phyloP scores from a whole-genome alignment of 2,888 invertebrate genomes.

The Synergus gifuensis region DNA sequence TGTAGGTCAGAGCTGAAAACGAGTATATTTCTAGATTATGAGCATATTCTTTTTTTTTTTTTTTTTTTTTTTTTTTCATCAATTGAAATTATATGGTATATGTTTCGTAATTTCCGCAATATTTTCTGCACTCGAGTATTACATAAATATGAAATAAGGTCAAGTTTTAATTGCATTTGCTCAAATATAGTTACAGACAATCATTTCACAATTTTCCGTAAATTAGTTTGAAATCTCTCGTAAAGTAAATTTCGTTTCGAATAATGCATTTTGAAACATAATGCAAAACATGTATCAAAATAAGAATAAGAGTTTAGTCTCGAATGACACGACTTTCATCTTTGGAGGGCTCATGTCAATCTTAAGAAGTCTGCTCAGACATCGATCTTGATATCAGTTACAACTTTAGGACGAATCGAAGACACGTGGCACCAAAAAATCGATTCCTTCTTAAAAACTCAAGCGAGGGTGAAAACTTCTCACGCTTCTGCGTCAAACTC shows the following conservation, averaged over 20 bases:
- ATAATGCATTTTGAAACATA: background rate
- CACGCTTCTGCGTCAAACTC: slow-evolving; percentile 53
- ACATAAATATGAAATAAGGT: too few relatives aligned
- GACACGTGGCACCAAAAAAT: slow-evolving; percentile 46
- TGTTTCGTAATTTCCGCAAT: too few relatives aligned
- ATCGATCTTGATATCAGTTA: slow-evolving; percentile 1
- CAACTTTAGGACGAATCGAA: slow-evolving; percentile 28
- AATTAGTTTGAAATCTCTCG: too few relatives aligned
- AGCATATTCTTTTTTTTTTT: background rate
- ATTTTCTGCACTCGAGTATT: too few relatives aligned
- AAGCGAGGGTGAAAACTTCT: slow-evolving; percentile 58
- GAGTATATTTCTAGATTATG: slow-evolving; percentile 20
- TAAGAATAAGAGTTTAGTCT: background rate
- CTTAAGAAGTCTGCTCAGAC: background rate
- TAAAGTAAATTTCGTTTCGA: too few relatives aligned
- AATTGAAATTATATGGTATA: too few relatives aligned
- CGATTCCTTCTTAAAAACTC: slow-evolving; percentile 41
- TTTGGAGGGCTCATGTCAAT: background rate
- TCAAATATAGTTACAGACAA: too few relatives aligned
- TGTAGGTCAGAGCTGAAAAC: background rate
- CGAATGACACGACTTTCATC: background rate
- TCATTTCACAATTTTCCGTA: too few relatives aligned
- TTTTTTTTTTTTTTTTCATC: too few relatives aligned
- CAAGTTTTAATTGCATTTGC: too few relatives aligned
- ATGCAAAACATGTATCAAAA: background rate